Base-by-base conservation (phyloP, 1,140 invertebrate genomes). In the Macrotrachela quadricornifera region DNA sequence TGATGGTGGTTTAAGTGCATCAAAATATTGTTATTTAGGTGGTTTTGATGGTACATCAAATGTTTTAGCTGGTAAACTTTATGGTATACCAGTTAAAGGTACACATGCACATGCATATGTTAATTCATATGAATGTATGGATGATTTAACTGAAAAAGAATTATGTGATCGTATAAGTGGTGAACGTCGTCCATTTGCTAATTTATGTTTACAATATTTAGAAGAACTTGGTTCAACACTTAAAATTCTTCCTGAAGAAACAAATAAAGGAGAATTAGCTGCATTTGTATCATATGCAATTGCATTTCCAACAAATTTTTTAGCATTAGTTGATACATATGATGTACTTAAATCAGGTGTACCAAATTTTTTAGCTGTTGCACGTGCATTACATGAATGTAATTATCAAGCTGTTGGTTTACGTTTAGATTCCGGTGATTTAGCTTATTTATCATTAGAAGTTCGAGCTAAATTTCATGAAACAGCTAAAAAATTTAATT, bases 31-130 rank as follows among this genome's bases (percentile, higher is more conserved):
- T 49, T 99, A 95, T 68, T 79, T 95, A 60, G 92, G 76, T 59
- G 76, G 92, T 14, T 97, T 99, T 74, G 91, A 99, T 74, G 91
- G 86, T 0, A 99, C 91, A 11, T 95, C 88, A 63, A 99, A 99
- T 73, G 85, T 97, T 10, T 68, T 99, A 55, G 94, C 94, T 56
- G 94, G 92, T 1, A 97, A 97, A 73, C 75, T 97, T 64, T 99
- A 86, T 69, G 79, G 85, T 59, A 97, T 99, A 67, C 94, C 94
- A 39, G 86, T 97, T 1, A 82, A 79, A 65, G 94, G 94, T 18
- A 99, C 92, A 43, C 90, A 96, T 72, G 91, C 92, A 21, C 94
- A 99, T 72, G 84, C 92, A n/a, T 99, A 90, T 64, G 83, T 99
- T 52, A 94, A 85, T 42, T 94, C 91, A 2, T 97, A 87, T 65